A percentile compares a stretch with the other conserved stretches of the same genome.
Conservation (phyloP, 1,140 invertebrate genomes). For the Megalopta genalis region DNA sequence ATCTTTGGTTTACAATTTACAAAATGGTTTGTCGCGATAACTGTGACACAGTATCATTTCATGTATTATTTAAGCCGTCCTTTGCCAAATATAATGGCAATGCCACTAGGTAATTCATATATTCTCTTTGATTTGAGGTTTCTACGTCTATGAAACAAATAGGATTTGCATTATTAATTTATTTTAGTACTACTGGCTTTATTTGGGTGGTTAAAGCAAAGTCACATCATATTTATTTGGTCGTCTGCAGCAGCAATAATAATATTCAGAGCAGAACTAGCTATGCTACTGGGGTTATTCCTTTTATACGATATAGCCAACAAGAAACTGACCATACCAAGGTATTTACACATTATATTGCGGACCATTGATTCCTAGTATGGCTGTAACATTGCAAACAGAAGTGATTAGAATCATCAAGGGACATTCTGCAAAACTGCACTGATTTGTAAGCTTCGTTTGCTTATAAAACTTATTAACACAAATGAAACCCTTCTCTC, state of each 20-base stretch:
- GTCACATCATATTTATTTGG: slow-evolving; percentile 89
- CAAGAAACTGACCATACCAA: slow-evolving; percentile 79
- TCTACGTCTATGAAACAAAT: slow-evolving; percentile 2
- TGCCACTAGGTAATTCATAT: slow-evolving; percentile 91
- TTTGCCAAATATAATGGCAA: slow-evolving; percentile 97
- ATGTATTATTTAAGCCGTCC: slow-evolving; percentile 97
- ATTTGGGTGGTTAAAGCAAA: slow-evolving; percentile 90
- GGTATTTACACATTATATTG: slow-evolving; percentile 70
- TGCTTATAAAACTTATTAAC: slow-evolving; percentile 46
- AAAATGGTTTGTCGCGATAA: slow-evolving; percentile 92
- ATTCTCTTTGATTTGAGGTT: neutral
- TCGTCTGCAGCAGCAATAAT: slow-evolving; percentile 92
- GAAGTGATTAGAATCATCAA: slow-evolving; percentile 58
- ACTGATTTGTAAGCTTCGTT: slow-evolving; percentile 62
- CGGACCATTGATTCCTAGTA: slow-evolving; percentile 57
- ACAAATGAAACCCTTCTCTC: slow-evolving; percentile 24
- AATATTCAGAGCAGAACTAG: slow-evolving; percentile 95
- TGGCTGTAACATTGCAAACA: slow-evolving; percentile 60
- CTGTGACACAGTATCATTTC: slow-evolving; percentile 97
- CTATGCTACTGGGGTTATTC: slow-evolving; percentile 92
- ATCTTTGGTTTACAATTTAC: slow-evolving; percentile 89
- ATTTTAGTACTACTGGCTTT: slow-evolving; percentile 92
- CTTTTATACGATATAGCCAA: slow-evolving; percentile 88
- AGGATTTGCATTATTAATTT: slow-evolving; percentile 39
- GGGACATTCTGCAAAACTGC: slow-evolving; percentile 54